Evolutionary conservation across 2,113 vertebrate genomes (phyloP), one percentile per base, ranked within the genome.

Genomic region (Monarcha castaneiventris): DNA sequence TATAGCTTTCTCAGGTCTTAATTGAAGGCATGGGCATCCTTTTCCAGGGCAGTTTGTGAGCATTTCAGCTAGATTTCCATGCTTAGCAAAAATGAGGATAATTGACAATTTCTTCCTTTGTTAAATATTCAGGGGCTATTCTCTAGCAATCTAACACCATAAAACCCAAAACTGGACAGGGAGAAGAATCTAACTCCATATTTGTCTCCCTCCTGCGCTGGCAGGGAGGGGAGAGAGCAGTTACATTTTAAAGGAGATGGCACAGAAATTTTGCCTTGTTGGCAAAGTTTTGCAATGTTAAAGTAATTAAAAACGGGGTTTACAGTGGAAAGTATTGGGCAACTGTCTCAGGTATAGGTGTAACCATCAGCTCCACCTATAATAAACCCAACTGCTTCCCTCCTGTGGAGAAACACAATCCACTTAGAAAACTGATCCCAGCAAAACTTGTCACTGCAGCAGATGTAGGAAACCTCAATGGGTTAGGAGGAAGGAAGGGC

Each of bases 321-420:
- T 79, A 75, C 29, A 22, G 22, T 59, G 81, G 73, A 59, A 92
- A 68, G 68, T 46, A 5, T 89, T 92, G 89, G 69, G 95, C 84
- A 96, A 94, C n/a, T 35, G 33, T 84, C 67, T 91, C 49, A 23
- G 64, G n/a, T 29, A 62, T 27, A 93, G 77, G 78, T 85, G 84
- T n/a, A 79, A 78, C 89, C 90, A 10, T 58, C 91, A 91, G 80
- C 84, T 91, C 93, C 89, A 84, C 89, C 93, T 91, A 0, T 22
- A 68, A 44, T n/a, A 59, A 90, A 68, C 6, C 59, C 16, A 63
- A 1, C 8, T 49, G 39, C 29, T 81, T 58, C 46, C 39, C 73
- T 88, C 30, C 54, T 69, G 51, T 9, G 1, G 58, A 73, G 52
- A 46, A 54, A 39, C 2, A 27, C 25, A 41, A 30, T 21, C 61